Evolutionary conservation across 2,888 invertebrate species (phyloP).

Genomic region (Leptinotarsa juncta): DNA sequence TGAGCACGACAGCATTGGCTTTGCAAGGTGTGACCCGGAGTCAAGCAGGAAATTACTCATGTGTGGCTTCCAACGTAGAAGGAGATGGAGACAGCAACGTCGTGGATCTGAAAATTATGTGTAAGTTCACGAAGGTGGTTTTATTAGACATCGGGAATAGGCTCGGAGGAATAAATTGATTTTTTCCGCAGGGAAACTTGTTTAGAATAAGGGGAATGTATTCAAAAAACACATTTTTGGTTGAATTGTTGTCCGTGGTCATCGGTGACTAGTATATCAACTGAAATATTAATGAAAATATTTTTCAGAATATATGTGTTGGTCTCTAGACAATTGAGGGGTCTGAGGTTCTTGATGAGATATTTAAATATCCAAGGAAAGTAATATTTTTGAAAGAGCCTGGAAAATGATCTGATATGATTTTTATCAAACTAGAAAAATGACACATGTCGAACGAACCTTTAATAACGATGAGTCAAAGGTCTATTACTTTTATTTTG

Average conservation of each 20-base stretch:
- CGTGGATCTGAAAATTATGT: slow-evolving; percentile 88
- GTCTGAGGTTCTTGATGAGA: background rate
- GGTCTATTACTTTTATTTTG: too few relatives aligned
- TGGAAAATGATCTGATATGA: too few relatives aligned
- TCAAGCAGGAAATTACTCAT: slow-evolving; percentile 89
- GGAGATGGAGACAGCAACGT: slow-evolving; percentile 88
- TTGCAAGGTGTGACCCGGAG: slow-evolving; percentile 82
- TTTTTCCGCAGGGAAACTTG: background rate
- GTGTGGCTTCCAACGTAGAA: slow-evolving; percentile 91
- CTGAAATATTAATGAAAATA: background rate
- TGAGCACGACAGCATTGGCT: slow-evolving; percentile 84
- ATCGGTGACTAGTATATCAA: background rate
- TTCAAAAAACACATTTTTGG: background rate
- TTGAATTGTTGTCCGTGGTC: background rate
- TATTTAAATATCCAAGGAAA: background rate
- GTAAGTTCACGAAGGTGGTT: slow-evolving; percentile 72
- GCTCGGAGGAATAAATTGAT: background rate
- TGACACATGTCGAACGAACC: too few relatives aligned
- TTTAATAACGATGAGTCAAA: too few relatives aligned
- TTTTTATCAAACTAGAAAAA: too few relatives aligned
- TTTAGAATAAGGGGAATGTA: background rate
- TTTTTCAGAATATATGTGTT: background rate
- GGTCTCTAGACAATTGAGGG: background rate
- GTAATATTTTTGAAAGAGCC: too few relatives aligned
- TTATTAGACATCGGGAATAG: slow-evolving; percentile 19